phyloP scores from a whole-genome alignment of 2,113 vertebrate genomes.

The Emydura subglobosa region DNA sequence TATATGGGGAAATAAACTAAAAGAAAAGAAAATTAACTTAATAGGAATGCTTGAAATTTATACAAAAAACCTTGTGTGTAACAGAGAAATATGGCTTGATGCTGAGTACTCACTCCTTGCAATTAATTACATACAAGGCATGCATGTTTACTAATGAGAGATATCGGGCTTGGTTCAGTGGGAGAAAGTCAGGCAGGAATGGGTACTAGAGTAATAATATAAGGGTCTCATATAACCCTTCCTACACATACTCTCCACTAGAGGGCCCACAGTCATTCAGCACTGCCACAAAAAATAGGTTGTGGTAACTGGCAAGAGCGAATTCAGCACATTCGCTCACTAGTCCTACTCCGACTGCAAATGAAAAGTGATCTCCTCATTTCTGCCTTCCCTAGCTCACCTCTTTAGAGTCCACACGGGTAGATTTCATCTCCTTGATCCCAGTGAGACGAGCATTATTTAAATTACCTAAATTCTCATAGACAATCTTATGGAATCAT shows the following conservation, averaged over 20 bases:
- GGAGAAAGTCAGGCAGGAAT: not conserved
- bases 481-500: fast-evolving
- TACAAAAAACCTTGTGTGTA: not conserved
- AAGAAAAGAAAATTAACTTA: not conserved
- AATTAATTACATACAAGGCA: not conserved
- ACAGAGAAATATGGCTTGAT: not conserved
- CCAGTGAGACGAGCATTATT: fast-evolving
- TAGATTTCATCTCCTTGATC: fast-evolving
- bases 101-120: not conserved
- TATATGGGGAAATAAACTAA: not conserved
- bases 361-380: not conserved
- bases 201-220: not conserved
- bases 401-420: not conserved
- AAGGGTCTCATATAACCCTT: not conserved
- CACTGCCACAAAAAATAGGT: not conserved
- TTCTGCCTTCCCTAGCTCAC: not conserved
- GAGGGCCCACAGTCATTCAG: not conserved
- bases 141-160: not conserved
- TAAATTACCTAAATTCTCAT: fast-evolving
- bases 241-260: not conserved
- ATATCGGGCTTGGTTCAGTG: not conserved
- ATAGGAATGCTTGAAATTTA: not conserved
- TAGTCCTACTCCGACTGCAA: not conserved
- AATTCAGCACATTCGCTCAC: not conserved
- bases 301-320: not conserved